Evolutionary conservation across 2,113 vertebrate species (phyloP).

Genomic region (Scalopus aquaticus): DNA sequence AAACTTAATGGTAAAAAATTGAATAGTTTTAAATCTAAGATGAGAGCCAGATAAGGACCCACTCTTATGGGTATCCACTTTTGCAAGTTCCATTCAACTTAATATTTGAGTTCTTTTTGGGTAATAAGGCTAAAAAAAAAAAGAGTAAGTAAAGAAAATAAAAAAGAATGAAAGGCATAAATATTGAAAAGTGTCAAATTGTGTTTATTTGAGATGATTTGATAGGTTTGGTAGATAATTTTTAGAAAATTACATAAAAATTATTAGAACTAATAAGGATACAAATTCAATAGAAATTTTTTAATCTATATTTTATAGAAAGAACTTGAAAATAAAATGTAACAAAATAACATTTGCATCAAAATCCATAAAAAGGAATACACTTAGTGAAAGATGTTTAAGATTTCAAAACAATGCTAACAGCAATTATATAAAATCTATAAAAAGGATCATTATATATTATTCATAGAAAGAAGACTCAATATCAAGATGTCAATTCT

Average conservation of each 20-base stretch:
- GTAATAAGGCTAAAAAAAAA: background rate
- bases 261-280: background rate
- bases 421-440: background rate
- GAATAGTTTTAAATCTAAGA: background rate
- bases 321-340: constrained; percentile 17
- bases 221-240: background rate
- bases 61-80: background rate
- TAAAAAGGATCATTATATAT: background rate
- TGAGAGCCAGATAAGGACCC: background rate
- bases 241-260: constrained; percentile 7
- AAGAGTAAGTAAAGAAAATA: background rate
- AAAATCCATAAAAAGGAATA: background rate
- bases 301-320: background rate
- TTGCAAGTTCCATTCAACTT: background rate
- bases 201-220: background rate
- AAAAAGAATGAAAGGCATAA: background rate
- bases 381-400: background rate
- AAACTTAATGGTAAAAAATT: background rate
- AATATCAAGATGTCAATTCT: background rate
- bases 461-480: background rate
- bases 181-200: background rate
- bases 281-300: background rate
- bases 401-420: background rate
- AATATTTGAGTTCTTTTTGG: background rate
- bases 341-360: background rate